Base-by-base conservation (phyloP, 2,797 vertebrate genomes). In the Melanogrammus aeglefinus region DNA sequence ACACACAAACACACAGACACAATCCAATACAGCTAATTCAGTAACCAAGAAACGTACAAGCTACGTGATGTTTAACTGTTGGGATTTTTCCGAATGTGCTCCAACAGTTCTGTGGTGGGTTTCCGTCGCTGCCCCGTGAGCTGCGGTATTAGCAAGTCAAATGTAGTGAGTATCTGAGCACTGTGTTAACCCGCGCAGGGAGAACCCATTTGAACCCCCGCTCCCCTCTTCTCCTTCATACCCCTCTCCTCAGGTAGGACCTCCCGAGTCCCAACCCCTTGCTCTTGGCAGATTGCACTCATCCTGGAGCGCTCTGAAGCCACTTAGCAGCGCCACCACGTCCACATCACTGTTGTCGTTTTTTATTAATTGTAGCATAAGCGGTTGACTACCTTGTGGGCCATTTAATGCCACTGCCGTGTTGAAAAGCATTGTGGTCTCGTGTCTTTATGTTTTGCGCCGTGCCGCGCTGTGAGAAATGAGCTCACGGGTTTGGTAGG, bases 111-210 rank as follows among this genome's bases (percentile, higher is more conserved):
- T 9, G 57, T 24, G 57, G 57, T 21, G 8, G 57, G 1, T 9
- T 51, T 72, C 21, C 57, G 38, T 71, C 27, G 13, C 24, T 27
- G 18, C 72, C 72, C 44, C 51, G 10, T 27, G 39, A 21, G 31
- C 35, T 78, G 6, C 38, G 24, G 14, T 21, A 51, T 51, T 21
- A 57, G 70, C 73, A 73, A 66, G 71, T 80, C 71, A 71, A n/a
- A 57, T 76, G 14, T 77, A 38, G 70, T 6, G 57, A 13, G 78
- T 36, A 73, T 27, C 41, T 75, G 38, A 70, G 57, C 12, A 29
- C 36, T 57, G 74, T 72, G 7, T 75, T 73, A 74, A 82, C 18
- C 16, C 78, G 73, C 75, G 66, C 69, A 73, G 73, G 71, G 78
- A 81, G 74, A 69, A 51, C 47, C 3, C 47, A 51, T 51, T 51